Evolutionary conservation across 2,888 invertebrate species (phyloP), one percentile per base, ranked within the genome.

Genomic region (Drosophila subquinaria): DNA sequence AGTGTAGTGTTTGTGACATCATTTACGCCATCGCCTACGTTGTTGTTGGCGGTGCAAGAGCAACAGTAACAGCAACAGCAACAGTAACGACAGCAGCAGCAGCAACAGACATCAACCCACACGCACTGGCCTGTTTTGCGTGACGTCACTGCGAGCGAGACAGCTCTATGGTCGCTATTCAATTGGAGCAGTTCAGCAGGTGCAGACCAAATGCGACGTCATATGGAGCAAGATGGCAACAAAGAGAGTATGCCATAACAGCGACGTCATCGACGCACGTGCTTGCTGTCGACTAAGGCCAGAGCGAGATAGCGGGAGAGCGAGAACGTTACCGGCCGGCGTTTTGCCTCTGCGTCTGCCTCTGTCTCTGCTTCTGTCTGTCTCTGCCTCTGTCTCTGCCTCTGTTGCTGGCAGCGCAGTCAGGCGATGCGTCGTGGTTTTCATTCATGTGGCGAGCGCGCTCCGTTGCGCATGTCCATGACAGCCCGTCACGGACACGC

Each of bases 211-310:
- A 27, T 52, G 68, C 70, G 86, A 79, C 76, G 84, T 84, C 83
- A 86, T 64, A 66, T 38, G 51, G 23, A 64, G 42, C 43, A 64
- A 71, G 79, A 80, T 23, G 40, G 47, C 59, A 3, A 40, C 11
- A 50, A 13, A 17, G 27, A 33, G 50, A 59, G 61, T 35, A 30
- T 43, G 52, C 56, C 45, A 42, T 11, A 73, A 71, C 53, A 4
- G 27, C 69, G 85, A 90, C 90, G 90, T 90, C 88, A 90, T 74
- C 69, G 69, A 82, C 64, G 71, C 88, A 83, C 86, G 79, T 83
- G 84, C 40, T 60, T 20, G 40, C 30, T 17, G 38, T 17, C 33
- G 23, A 27, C 23, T 13, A 10, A 43, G 20, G 47, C 42, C 42
- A 63, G 43, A 38, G 50, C n/a, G 48, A 45, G 38, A 56, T 38